phyloP scores from a whole-genome alignment of 2,113 vertebrate genomes.

The Cryptomyrus ogoouensis region DNA sequence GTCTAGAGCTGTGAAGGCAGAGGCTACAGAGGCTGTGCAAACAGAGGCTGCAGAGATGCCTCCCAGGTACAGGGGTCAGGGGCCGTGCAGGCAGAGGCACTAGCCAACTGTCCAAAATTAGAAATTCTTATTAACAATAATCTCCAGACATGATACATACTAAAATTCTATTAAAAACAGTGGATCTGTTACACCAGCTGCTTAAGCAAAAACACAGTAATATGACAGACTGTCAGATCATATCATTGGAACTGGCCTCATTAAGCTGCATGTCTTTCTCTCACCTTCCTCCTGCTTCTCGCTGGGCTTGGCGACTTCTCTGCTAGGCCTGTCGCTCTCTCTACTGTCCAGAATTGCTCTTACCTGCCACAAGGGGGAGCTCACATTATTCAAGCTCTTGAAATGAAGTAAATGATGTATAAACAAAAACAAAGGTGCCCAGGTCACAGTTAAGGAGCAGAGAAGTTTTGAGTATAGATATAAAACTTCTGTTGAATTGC shows the following conservation, averaged over 20 bases:
- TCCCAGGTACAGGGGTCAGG: neutral
- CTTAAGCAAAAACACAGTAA: neutral
- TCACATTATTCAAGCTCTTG: neutral
- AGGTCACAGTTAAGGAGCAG: neutral
- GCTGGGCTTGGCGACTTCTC: constrained; percentile 38
- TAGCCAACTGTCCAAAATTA: neutral
- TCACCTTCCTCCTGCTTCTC: constrained; percentile 49
- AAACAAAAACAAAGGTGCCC: too few species aligned
- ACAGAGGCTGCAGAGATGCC: neutral
- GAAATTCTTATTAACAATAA: neutral
- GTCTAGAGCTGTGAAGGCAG: neutral
- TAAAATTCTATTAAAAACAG: neutral
- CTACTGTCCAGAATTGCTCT: constrained; percentile 49
- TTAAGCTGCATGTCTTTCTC: neutral
- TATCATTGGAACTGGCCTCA: neutral
- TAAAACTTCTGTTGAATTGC: neutral
- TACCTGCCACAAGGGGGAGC: constrained; percentile 44
- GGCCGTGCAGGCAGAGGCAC: neutral
- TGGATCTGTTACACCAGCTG: neutral
- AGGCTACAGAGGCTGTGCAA: neutral
- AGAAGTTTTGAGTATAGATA: neutral
- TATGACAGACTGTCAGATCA: neutral
- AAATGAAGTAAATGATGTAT: neutral
- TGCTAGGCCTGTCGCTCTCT: constrained; percentile 32
- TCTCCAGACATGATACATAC: neutral